Evolutionary conservation across 2,797 vertebrate genomes (phyloP).

Genomic region (Picus viridis): DNA sequence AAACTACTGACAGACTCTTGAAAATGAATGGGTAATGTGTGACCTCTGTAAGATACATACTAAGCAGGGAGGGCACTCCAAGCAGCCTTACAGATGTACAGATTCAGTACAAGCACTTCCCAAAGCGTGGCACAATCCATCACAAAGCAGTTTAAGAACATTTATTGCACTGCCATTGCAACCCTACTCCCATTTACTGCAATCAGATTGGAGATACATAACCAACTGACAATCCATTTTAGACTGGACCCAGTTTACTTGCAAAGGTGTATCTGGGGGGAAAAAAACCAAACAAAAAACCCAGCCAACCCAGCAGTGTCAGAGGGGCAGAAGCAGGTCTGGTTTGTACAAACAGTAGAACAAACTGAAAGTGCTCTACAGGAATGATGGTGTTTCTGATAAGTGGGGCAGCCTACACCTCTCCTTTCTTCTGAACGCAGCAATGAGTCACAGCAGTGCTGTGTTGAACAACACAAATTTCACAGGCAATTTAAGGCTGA

Average conservation of each 20-base stretch:
- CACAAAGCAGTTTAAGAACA: constrained; percentile 43
- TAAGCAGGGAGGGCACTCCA: constrained; percentile 7
- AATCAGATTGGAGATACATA: constrained; percentile 56
- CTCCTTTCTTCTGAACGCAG: constrained; percentile 39
- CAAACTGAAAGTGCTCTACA: constrained; percentile 10
- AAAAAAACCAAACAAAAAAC: not conserved
- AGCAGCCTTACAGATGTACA: constrained; percentile 23
- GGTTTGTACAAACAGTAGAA: constrained; percentile 13
- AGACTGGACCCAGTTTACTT: constrained; percentile 6
- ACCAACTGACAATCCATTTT: constrained; percentile 30
- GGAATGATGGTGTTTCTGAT: constrained; percentile 36
- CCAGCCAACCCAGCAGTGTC: not conserved
- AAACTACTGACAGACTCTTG: not conserved
- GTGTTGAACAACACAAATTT: constrained; percentile 43
- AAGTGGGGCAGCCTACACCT: constrained; percentile 13
- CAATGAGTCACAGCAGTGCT: constrained; percentile 34
- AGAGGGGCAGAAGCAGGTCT: constrained; percentile 23
- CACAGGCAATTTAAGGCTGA: not conserved
- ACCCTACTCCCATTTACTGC: constrained; percentile 36
- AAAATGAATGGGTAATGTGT: constrained; percentile 1
- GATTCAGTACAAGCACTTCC: constrained; percentile 38
- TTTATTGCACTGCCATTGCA: constrained; percentile 50
- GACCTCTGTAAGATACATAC: constrained; percentile 21
- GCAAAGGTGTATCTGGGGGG: not conserved
- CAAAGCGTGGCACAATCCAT: constrained; percentile 28